Evolutionary conservation across 2,888 invertebrate genomes (phyloP), one percentile per base, ranked within the genome.

Genomic region (Pelosia muscerda): DNA sequence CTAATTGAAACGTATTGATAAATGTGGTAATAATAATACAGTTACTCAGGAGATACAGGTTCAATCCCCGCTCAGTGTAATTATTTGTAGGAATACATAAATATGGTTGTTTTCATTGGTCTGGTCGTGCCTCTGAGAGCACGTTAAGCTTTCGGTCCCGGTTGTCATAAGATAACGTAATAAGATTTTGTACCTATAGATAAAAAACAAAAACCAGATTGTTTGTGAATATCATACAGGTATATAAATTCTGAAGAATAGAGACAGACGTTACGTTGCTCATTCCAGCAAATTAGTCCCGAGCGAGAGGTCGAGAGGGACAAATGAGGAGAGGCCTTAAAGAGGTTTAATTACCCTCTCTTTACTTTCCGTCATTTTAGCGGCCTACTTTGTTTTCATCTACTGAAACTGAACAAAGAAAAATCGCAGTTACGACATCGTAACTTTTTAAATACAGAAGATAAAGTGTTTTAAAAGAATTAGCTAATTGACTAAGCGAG

Each of bases 301-400:
- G 75, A 78, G 80, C 74, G 82, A 81, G 74, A 81, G 80, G 81
- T 71, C 76, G 78, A 71, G 72, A 66, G 75, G 79, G 82, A 85
- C 83, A 88, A 88, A 88, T 83, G 83, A 86, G 84, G 78, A 81
- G 84, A 78, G 76, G 84, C 84, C 84, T 79, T 89, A 87, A 88
- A 86, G 83, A 84, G 84, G 83, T 87, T 87, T 89, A 89, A 90
- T 90, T 89, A 86, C 83, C 81, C 81, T 77, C 81, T 81, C 78
- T 80, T 81, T 81, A 74, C 78, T 82, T 80, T 76, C 71, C 78
- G 83, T 82, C 84, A 84, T 85, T 88, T 86, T 79, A 83, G 78
- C 77, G 74, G 79, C 75, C 79, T 78, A 81, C 74, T 83, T 80
- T 82, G 75, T 85, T 84, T 84, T 74, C 68, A 81, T 75, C 65